phyloP scores from a whole-genome alignment of 2,797 vertebrate species.

The Atherinosoma microstoma region DNA sequence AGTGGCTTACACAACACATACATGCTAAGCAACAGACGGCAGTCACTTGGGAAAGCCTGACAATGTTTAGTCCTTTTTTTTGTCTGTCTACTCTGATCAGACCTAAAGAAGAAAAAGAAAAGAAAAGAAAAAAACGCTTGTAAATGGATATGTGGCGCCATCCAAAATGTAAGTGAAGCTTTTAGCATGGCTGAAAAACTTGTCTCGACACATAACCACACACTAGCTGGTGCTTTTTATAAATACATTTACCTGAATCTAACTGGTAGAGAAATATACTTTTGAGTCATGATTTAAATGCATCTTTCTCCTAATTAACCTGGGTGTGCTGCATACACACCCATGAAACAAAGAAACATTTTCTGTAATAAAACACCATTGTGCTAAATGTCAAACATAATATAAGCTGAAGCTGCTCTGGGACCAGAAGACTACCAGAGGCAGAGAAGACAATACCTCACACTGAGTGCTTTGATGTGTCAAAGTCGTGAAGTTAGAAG shows the following conservation, averaged over 20 bases:
- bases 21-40: conserved; percentile 11
- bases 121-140: neutral
- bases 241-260: conserved; percentile 11
- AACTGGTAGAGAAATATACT: conserved; percentile 16
- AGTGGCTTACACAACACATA: conserved; percentile 6
- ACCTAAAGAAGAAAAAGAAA: conserved; percentile 9
- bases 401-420: conserved; percentile 4
- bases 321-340: conserved; percentile 16
- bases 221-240: conserved; percentile 8
- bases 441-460: conserved; percentile 16
- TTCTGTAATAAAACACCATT: conserved; percentile 20
- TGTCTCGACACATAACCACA: conserved; percentile 4
- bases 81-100: conserved; percentile 15
- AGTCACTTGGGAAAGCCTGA: conserved; percentile 13
- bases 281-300: conserved; percentile 33
- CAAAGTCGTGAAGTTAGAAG: neutral
- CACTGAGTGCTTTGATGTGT: conserved; percentile 22
- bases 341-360: conserved; percentile 9
- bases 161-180: conserved; percentile 16
- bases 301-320: conserved; percentile 11
- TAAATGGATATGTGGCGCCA: conserved; percentile 20
- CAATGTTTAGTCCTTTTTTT: neutral
- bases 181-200: conserved; percentile 11
- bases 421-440: conserved; percentile 15
- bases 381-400: conserved; percentile 29